A percentile compares a stretch with the other conserved stretches of the same genome.
These are phyloP conservation scores for Torymus aiolomorphi DNA, from an alignment of 2,888 invertebrate species.

Conservation along the genomic window DNA sequence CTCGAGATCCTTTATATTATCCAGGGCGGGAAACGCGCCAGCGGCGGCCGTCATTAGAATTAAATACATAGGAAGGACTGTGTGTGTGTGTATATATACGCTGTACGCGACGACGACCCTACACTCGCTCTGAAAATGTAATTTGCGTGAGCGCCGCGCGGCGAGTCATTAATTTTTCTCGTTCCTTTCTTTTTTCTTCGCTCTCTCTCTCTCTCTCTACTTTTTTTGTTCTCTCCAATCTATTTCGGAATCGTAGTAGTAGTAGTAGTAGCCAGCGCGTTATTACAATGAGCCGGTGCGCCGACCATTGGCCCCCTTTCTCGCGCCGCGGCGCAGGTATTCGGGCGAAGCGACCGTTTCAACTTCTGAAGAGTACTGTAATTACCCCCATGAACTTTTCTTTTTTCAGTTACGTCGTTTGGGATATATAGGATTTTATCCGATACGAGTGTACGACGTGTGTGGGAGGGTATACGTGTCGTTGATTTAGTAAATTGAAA, in stretches of 20 bases:
- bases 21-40: slow-evolving; percentile 28
- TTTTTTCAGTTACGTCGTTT: too few species aligned
- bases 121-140: slow-evolving; percentile 14
- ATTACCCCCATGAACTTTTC: too few species aligned
- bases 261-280: neutral
- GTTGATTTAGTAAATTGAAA: too few species aligned
- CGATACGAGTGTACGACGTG: too few species aligned
- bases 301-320: too few species aligned
- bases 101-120: too few species aligned
- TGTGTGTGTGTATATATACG: too few species aligned
- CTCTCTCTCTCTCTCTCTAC: neutral
- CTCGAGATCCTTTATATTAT: neutral
- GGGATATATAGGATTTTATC: too few species aligned
- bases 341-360: too few species aligned
- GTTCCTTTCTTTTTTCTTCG: slow-evolving; percentile 1
- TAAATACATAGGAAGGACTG: slow-evolving; percentile 39
- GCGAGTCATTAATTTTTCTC: slow-evolving; percentile 29
- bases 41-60: slow-evolving; percentile 46
- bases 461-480: too few species aligned
- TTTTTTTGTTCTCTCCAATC: slow-evolving; percentile 14
- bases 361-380: too few species aligned
- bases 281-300: neutral
- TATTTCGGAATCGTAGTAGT: slow-evolving; percentile 10
- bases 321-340: too few species aligned
- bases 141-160: slow-evolving; percentile 26